These are phyloP conservation scores for Colletes gigas DNA, from an alignment of 1,140 invertebrate species.

Conservation along the genomic window DNA sequence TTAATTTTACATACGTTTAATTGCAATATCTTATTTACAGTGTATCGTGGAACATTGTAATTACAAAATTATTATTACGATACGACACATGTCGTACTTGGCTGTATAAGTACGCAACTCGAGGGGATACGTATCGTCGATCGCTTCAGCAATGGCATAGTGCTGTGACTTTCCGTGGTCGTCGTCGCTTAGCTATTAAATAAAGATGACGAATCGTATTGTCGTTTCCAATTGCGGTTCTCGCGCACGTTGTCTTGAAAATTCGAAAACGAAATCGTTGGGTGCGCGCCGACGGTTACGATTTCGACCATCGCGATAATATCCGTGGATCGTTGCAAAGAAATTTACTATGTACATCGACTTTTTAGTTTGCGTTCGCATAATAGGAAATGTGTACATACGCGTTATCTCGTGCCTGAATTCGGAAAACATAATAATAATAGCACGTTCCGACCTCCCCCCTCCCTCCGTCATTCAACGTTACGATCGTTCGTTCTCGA, in stretches of 20 bases:
- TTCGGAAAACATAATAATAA: no score
- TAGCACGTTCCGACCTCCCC: no score
- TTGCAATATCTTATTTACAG: conserved; percentile 66
- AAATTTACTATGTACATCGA: conserved; percentile 32
- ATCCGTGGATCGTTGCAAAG: not conserved
- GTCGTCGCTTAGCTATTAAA: conserved; percentile 35
- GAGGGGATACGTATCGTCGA: not conserved
- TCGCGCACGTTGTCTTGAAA: not conserved
- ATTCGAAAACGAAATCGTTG: not conserved
- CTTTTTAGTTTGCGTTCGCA: not conserved
- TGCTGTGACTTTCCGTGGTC: not conserved
- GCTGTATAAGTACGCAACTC: not conserved
- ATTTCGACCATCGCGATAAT: conserved; percentile 1
- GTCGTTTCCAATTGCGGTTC: not conserved
- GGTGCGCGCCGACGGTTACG: not conserved
- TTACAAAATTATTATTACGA: conserved; percentile 57
- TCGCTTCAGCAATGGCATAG: not conserved
- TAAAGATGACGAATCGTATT: conserved; percentile 14
- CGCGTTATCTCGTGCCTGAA: no score
- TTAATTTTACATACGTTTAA: conserved; percentile 63
- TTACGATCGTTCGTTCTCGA: no score
- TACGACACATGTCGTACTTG: conserved; percentile 9
- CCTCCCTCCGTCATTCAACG: no score
- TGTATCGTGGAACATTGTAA: conserved; percentile 60
- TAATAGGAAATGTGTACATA: no score